These are phyloP conservation scores for Nerophis ophidion DNA, from an alignment of 2,113 vertebrate genomes.

Conservation along the genomic window DNA sequence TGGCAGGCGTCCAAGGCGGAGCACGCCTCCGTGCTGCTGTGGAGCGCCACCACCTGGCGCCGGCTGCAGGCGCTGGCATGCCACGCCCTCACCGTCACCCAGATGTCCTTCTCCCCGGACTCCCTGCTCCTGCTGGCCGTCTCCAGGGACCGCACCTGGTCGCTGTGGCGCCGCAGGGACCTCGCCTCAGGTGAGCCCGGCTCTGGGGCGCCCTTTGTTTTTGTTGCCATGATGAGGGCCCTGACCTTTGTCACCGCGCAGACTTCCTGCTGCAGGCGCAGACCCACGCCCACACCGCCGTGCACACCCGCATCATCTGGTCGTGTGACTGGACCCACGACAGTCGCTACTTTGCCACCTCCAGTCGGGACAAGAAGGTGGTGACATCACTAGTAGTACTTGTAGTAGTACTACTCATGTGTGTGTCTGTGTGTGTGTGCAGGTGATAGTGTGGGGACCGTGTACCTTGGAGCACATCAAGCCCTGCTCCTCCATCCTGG, in stretches of 20 bases:
- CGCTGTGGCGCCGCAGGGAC: slow-evolving; percentile 79
- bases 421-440: slow-evolving; percentile 25
- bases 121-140: slow-evolving; percentile 83
- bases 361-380: slow-evolving; percentile 93
- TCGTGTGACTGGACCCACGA: slow-evolving; percentile 96
- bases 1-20: slow-evolving; percentile 88
- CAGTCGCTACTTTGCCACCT: slow-evolving; percentile 88
- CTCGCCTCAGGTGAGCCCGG: slow-evolving; percentile 22
- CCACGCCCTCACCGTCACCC: slow-evolving; percentile 93
- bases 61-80: slow-evolving; percentile 83
- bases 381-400: slow-evolving; percentile 43
- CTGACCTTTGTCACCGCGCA: slow-evolving; percentile 51
- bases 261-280: slow-evolving; percentile 75
- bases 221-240: too few relatives aligned
- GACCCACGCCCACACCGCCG: slow-evolving; percentile 81
- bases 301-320: slow-evolving; percentile 95
- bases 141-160: slow-evolving; percentile 95
- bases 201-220: too few relatives aligned
- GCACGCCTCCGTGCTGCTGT: slow-evolving; percentile 88
- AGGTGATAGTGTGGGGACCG: slow-evolving; percentile 90
- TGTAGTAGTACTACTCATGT: background rate
- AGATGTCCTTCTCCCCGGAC: slow-evolving; percentile 92
- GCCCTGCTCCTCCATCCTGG: slow-evolving; percentile 82
- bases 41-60: slow-evolving; percentile 85
- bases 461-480: slow-evolving; percentile 61